Conservation (phyloP, 2,888 invertebrate species). For the Eupsilia transversa region DNA sequence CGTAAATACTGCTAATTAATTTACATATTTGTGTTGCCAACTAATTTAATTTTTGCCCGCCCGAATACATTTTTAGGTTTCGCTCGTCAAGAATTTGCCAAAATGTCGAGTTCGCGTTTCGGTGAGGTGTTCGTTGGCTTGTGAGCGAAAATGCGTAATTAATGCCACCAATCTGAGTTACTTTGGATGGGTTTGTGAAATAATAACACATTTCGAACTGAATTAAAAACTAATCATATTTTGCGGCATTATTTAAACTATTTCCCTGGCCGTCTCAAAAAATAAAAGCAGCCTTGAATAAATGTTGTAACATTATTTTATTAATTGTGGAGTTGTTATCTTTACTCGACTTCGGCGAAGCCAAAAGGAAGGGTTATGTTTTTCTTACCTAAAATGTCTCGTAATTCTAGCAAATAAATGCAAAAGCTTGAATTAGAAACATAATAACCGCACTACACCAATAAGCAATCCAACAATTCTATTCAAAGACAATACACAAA, state of each 20-base stretch:
- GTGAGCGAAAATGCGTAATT: neutral
- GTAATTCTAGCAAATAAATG: neutral
- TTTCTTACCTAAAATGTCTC: too few relatives aligned
- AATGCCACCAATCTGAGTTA: neutral
- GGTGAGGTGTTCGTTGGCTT: neutral
- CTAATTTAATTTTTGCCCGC: slow-evolving; percentile 52
- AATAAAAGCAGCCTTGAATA: neutral
- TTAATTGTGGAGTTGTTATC: neutral
- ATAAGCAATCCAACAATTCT: slow-evolving; percentile 9
- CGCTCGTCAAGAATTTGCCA: slow-evolving; percentile 40
- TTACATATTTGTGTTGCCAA: slow-evolving; percentile 55
- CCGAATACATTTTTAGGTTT: slow-evolving; percentile 38
- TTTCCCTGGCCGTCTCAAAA: neutral
- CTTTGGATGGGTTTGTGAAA: neutral
- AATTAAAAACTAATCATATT: neutral
- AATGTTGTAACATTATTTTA: neutral
- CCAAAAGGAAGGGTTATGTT: too few relatives aligned
- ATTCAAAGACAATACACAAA: slow-evolving; percentile 48
- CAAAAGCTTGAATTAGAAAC: neutral
- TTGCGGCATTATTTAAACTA: neutral
- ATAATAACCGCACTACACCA: neutral
- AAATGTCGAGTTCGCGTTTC: slow-evolving; percentile 33
- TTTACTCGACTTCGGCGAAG: too few relatives aligned
- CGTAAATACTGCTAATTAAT: slow-evolving; percentile 59
- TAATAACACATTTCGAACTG: neutral